Evolutionary conservation across 2,888 invertebrate genomes (phyloP).

Genomic region (Philereme transversata): DNA sequence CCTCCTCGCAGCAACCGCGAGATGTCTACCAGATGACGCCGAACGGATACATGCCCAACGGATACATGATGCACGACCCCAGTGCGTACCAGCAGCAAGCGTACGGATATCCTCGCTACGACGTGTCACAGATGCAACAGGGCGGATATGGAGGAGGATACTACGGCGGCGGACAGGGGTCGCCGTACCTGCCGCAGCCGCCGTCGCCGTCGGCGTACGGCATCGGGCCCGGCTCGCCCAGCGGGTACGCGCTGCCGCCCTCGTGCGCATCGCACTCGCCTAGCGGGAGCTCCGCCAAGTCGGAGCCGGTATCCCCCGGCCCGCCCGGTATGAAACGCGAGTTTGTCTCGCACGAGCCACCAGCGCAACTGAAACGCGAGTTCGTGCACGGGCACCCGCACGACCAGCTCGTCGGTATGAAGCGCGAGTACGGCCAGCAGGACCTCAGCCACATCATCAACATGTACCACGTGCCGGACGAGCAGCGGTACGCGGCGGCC

Average conservation of each 20-base stretch:
- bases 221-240: constrained; percentile 85
- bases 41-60: constrained; percentile 98
- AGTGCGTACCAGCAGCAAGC: constrained; percentile 92
- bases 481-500: constrained; percentile 84
- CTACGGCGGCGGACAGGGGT: constrained; percentile 88
- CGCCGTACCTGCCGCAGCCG: constrained; percentile 90
- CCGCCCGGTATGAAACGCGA: constrained; percentile 85
- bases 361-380: constrained; percentile 81
- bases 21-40: constrained; percentile 95
- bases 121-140: constrained; percentile 94
- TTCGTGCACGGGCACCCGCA: constrained; percentile 75
- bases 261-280: constrained; percentile 92
- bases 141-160: constrained; percentile 89
- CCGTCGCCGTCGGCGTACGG: constrained; percentile 88
- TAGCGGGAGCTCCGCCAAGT: constrained; percentile 94
- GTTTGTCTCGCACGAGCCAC: constrained; percentile 78
- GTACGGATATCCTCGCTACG: constrained; percentile 93
- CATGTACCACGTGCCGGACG: constrained; percentile 87
- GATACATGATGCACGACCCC: constrained; percentile 95
- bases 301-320: constrained; percentile 93
- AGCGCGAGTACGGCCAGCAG: constrained; percentile 88
- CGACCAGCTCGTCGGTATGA: constrained; percentile 82
- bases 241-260: constrained; percentile 85
- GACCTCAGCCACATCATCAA: constrained; percentile 87
- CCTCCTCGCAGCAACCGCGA: constrained; percentile 87